These are phyloP conservation scores for Tapera naevia DNA, from an alignment of 2,797 vertebrate species.

Conservation along the genomic window DNA sequence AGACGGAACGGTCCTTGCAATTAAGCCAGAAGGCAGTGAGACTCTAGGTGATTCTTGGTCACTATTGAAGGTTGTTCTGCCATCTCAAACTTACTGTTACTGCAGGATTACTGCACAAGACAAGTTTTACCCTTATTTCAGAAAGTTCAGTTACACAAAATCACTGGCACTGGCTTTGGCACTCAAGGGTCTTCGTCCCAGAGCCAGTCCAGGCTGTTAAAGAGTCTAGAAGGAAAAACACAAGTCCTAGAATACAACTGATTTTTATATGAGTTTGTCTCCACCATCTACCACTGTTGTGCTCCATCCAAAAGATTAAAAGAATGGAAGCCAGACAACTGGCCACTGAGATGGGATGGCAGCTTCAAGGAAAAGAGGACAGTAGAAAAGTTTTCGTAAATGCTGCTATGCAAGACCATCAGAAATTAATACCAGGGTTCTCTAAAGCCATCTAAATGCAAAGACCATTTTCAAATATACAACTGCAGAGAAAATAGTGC, in stretches of 20 bases:
- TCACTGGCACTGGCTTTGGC: not conserved
- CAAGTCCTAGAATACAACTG: not conserved
- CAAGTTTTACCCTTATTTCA: not conserved
- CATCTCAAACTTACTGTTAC: not conserved
- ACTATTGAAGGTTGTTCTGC: not conserved
- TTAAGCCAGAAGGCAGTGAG: not conserved
- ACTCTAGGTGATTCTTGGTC: not conserved
- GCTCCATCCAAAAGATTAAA: not conserved
- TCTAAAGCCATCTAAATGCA: not conserved
- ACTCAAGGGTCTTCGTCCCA: not conserved
- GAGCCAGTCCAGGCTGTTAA: not conserved
- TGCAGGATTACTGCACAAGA: not conserved
- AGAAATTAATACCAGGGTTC: not conserved
- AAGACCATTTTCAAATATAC: not conserved
- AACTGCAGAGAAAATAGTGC: not conserved
- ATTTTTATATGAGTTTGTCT: not conserved
- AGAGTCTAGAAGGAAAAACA: not conserved
- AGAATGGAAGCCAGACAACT: not conserved
- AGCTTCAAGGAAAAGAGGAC: not conserved
- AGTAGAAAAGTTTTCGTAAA: not conserved
- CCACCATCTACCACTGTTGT: not conserved
- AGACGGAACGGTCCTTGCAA: not conserved
- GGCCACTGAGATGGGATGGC: not conserved
- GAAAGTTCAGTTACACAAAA: not conserved
- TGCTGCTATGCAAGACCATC: not conserved